A percentile compares a stretch with the other conserved stretches of the same genome.
Evolutionary conservation across 2,888 invertebrate genomes (phyloP).

Genomic region (Hypomecis punctinalis): DNA sequence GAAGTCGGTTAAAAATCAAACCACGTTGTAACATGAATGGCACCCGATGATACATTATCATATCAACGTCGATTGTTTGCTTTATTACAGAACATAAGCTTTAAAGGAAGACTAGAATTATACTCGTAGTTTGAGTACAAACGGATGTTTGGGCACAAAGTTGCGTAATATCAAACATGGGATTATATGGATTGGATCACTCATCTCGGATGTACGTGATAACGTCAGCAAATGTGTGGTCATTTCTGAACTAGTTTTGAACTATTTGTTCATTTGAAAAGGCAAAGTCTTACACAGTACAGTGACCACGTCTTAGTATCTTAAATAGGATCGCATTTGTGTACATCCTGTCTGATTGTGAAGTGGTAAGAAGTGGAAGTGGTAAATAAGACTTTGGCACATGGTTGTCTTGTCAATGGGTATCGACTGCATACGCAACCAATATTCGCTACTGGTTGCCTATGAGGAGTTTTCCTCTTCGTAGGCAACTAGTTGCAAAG

Average conservation of each 20-base stretch:
- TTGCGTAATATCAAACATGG: conserved; percentile 37
- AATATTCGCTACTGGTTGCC: no score
- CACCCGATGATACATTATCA: conserved; percentile 14
- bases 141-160: conserved; percentile 37
- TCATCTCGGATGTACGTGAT: conserved; percentile 24
- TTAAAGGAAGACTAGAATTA: conserved; percentile 46
- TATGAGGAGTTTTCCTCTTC: no score
- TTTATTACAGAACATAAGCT: conserved; percentile 35
- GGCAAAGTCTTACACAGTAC: conserved; percentile 7
- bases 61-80: conserved; percentile 23
- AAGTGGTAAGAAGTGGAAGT: no score
- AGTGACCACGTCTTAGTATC: no score
- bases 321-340: no score
- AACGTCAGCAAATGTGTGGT: conserved; percentile 27
- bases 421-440: no score
- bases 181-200: conserved; percentile 33
- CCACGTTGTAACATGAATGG: conserved; percentile 13
- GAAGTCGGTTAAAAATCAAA: conserved; percentile 11
- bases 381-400: no score
- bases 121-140: conserved; percentile 30
- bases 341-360: no score
- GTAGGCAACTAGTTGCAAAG: no score
- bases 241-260: conserved; percentile 18
- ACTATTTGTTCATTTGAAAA: background rate
- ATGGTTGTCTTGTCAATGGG: no score